Percentiles rank a stretch among this genome's conserved stretches.
Conservation (phyloP, 2,113 vertebrate genomes). For the Rhinoptilus africanus region DNA sequence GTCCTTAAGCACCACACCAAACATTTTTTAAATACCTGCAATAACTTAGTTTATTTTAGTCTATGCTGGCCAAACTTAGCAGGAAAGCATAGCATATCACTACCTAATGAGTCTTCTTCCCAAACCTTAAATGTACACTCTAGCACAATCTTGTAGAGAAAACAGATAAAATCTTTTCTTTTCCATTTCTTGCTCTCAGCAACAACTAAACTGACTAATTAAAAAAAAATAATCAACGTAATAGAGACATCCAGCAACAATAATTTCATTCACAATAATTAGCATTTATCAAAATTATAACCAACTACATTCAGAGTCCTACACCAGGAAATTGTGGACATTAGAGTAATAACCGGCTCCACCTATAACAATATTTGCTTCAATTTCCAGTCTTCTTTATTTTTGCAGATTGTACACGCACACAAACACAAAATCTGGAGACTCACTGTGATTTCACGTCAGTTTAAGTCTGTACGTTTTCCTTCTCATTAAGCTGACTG, state of each 20-base stretch:
- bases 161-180: neutral
- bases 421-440: neutral
- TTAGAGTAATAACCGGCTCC: neutral
- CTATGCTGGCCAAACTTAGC: neutral
- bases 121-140: neutral
- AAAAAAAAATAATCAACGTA: neutral
- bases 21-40: neutral
- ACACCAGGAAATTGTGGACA: neutral
- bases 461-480: neutral
- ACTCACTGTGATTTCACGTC: neutral
- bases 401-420: neutral
- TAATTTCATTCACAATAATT: constrained; percentile 32
- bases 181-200: neutral
- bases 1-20: neutral
- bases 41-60: neutral
- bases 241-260: neutral
- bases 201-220: neutral
- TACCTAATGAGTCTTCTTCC: neutral
- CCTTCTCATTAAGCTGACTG: neutral
- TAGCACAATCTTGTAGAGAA: neutral
- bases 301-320: neutral
- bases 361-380: constrained; percentile 12
- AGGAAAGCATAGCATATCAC: neutral
- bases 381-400: neutral
- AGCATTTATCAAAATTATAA: neutral